Conservation (phyloP, 2,888 invertebrate species). For the Hypsopygia costalis region DNA sequence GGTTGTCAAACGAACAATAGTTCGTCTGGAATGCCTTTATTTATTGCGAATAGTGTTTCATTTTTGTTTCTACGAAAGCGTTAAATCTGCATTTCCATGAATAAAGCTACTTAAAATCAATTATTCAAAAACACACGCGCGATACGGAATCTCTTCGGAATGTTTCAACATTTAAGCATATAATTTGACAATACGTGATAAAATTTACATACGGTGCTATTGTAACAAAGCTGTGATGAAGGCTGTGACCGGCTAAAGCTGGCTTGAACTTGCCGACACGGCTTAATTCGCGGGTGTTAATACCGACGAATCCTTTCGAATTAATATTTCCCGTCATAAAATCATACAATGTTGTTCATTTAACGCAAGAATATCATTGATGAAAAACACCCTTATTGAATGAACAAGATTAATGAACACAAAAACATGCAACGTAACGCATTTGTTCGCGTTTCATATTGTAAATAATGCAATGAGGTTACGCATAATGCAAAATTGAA, state of each 20-base stretch:
- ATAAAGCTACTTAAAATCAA: not conserved
- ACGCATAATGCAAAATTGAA: too few relatives aligned
- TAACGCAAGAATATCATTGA: too few relatives aligned
- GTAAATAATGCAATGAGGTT: too few relatives aligned
- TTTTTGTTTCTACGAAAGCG: conserved; percentile 4
- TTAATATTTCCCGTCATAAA: conserved; percentile 8
- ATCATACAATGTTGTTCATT: too few relatives aligned
- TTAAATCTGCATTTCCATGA: too few relatives aligned
- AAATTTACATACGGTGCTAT: conserved; percentile 24
- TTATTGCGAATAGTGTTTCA: conserved; percentile 25
- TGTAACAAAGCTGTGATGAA: conserved; percentile 18
- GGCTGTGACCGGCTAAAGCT: conserved; percentile 24
- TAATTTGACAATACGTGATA: conserved; percentile 25
- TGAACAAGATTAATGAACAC: too few relatives aligned
- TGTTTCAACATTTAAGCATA: not conserved
- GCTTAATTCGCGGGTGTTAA: conserved; percentile 31
- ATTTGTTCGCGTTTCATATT: too few relatives aligned
- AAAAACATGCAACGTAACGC: too few relatives aligned
- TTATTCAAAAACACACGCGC: not conserved
- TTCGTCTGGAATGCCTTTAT: conserved; percentile 32
- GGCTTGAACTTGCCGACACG: conserved; percentile 17
- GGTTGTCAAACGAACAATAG: conserved; percentile 32
- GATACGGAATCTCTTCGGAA: not conserved
- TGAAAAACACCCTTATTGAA: too few relatives aligned
- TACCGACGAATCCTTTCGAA: conserved; percentile 26